Conservation (phyloP, 2,113 vertebrate genomes). For the Cebus imitator region DNA sequence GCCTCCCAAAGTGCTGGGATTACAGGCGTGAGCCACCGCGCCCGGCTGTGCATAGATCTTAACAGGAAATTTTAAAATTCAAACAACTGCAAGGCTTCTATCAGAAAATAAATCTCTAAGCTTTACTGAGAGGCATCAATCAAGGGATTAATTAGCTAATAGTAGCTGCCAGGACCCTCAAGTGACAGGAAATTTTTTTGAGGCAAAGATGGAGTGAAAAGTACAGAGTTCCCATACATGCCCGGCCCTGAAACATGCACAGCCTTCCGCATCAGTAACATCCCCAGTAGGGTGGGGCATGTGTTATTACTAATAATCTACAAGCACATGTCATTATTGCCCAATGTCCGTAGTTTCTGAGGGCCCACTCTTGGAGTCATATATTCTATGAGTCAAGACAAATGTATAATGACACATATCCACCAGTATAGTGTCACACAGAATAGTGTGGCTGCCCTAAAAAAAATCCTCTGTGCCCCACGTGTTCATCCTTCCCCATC, state of each 20-base stretch:
- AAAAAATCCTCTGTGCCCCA: not conserved
- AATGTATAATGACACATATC: not conserved
- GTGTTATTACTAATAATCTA: not conserved
- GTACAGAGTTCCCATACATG: not conserved
- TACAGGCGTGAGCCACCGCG: no score
- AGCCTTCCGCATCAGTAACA: not conserved
- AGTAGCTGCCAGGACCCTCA: not conserved
- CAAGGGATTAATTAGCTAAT: not conserved
- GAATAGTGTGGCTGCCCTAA: not conserved
- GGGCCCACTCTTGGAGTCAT: not conserved
- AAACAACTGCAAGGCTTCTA: not conserved
- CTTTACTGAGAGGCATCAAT: not conserved
- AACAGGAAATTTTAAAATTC: not conserved
- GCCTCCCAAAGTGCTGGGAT: no score
- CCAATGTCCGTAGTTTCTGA: not conserved
- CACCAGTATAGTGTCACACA: not conserved
- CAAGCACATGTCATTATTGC: not conserved
- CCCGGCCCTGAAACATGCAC: not conserved
- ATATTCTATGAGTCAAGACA: not conserved
- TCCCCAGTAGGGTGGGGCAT: not conserved
- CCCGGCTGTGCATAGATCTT: not conserved
- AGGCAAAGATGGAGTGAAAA: not conserved
- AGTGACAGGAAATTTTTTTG: not conserved
- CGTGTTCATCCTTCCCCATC: not conserved
- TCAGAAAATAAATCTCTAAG: no score